Percentiles rank a stretch among this genome's conserved stretches.
Conservation (phyloP, 1,140 invertebrate species). For the Bombus pascuorum region DNA sequence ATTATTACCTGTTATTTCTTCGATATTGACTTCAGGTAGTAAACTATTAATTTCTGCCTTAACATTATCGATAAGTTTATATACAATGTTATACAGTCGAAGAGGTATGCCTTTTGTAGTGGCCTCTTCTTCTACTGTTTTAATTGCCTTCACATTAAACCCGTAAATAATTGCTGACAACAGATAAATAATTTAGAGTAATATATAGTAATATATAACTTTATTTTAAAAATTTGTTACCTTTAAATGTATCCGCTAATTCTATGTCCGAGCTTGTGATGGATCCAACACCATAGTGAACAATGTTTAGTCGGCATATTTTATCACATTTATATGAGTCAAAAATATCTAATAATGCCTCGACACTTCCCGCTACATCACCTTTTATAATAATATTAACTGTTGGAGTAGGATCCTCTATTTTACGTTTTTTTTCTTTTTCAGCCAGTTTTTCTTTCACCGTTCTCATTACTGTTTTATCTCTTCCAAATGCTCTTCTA, state of each 20-base stretch:
- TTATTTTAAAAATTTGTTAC: constrained; percentile 73
- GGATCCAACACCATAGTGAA: constrained; percentile 95
- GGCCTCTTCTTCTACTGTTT: constrained; percentile 81
- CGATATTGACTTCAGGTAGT: constrained; percentile 88
- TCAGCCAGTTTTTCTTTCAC: rapidly evolving
- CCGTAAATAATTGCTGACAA: constrained; percentile 90
- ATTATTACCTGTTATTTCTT: constrained; percentile 88
- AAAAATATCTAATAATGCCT: constrained; percentile 96
- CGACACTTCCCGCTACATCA: constrained; percentile 95
- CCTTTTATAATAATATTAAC: constrained; percentile 86
- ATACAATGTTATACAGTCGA: constrained; percentile 93
- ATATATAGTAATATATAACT: constrained; percentile 5
- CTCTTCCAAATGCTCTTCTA: constrained; percentile 84
- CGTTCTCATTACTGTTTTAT: constrained; percentile 73
- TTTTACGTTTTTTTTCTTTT: constrained; percentile 77
- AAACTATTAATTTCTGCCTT: constrained; percentile 90
- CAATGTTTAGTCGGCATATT: constrained; percentile 90
- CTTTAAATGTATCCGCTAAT: constrained; percentile 92
- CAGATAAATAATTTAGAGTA: constrained; percentile 55
- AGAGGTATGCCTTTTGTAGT: constrained; percentile 84
- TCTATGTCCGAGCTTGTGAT: constrained; percentile 93
- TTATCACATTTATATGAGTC: constrained; percentile 91
- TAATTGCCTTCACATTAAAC: constrained; percentile 89
- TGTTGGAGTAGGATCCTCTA: constrained; percentile 84
- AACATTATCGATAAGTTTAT: constrained; percentile 94